Conservation (phyloP, 2,888 invertebrate genomes). For the Dryobotodes eremita region DNA sequence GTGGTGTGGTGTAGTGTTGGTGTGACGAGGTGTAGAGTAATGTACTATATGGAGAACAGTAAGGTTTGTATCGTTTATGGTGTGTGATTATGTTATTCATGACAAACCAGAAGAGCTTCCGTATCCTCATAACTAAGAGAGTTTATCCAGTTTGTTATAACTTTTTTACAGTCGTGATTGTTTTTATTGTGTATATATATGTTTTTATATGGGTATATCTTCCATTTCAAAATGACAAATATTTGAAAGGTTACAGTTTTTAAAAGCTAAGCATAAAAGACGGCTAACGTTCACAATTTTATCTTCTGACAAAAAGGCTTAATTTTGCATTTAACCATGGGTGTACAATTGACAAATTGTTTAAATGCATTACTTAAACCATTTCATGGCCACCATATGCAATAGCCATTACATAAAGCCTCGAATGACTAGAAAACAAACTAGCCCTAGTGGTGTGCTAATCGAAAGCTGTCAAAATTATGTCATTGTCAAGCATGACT, state of each 20-base stretch:
- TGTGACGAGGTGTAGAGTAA: too few species aligned
- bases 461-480: conserved; percentile 44
- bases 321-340: not conserved
- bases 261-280: not conserved
- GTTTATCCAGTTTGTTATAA: too few species aligned
- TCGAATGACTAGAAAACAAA: conserved; percentile 32
- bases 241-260: not conserved
- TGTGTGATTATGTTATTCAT: too few species aligned
- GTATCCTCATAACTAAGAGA: too few species aligned
- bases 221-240: not conserved
- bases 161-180: too few species aligned
- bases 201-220: too few species aligned
- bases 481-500: conserved; percentile 53
- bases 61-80: too few species aligned
- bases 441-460: conserved; percentile 27
- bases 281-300: not conserved
- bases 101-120: too few species aligned
- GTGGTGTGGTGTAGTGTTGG: too few species aligned
- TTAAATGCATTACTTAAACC: not conserved
- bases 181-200: too few species aligned
- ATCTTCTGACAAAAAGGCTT: not conserved
- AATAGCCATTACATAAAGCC: conserved; percentile 22
- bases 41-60: too few species aligned
- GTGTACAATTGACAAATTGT: not conserved
- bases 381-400: conserved; percentile 37